phyloP scores from a whole-genome alignment of 2,113 vertebrate species.

The Arenaria interpres region DNA sequence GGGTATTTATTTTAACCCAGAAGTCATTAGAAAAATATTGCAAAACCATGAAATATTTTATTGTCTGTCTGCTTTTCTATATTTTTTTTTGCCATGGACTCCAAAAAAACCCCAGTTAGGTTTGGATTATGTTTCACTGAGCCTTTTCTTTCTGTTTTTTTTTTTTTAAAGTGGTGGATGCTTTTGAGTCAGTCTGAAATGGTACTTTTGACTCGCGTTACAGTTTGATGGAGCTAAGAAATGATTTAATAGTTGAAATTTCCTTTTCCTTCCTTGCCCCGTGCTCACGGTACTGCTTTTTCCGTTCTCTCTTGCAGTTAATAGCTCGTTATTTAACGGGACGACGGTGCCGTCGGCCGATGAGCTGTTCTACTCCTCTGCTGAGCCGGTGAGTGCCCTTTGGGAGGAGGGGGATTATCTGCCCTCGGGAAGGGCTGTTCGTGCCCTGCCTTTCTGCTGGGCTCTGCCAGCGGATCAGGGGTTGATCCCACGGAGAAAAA shows the following conservation, averaged over 20 bases:
- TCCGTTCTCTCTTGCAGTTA: conserved; percentile 78
- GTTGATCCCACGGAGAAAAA: fast-evolving
- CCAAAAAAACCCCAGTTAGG: background rate
- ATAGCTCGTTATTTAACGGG: conserved; percentile 75
- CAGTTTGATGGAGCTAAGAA: background rate
- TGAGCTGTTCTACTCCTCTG: conserved; percentile 73
- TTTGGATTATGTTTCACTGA: background rate
- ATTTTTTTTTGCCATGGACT: background rate
- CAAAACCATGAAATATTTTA: background rate
- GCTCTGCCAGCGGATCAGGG: background rate
- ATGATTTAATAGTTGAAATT: background rate
- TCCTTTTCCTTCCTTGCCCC: background rate
- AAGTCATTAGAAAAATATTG: background rate
- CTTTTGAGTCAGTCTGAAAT: background rate
- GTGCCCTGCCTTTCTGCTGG: background rate
- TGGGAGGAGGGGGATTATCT: background rate
- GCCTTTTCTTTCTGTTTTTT: background rate
- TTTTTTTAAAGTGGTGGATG: background rate
- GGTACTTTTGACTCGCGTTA: background rate
- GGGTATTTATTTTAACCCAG: background rate
- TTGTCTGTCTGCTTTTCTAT: background rate
- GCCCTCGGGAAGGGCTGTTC: fast-evolving
- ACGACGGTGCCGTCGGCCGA: conserved; percentile 36
- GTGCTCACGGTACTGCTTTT: background rate
- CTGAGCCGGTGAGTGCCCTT: conserved; percentile 77